phyloP scores from a whole-genome alignment of 2,797 vertebrate species.

The Jordanella pulchra region DNA sequence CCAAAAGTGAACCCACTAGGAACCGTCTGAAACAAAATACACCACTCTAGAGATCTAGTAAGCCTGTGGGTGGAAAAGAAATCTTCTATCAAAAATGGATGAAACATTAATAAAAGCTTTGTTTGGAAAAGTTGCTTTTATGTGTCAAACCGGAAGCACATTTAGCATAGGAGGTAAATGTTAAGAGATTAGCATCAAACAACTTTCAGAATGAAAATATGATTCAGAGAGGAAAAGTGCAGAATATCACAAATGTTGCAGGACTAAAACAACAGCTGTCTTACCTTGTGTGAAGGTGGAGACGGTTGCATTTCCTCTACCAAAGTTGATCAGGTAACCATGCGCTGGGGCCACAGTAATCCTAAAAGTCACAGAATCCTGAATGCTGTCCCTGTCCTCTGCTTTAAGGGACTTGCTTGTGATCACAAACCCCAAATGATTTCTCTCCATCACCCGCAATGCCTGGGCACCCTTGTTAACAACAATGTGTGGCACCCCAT shows the following conservation, averaged over 20 bases:
- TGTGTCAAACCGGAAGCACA: conserved; percentile 19
- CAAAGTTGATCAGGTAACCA: conserved; percentile 90
- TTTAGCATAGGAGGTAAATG: conserved; percentile 41
- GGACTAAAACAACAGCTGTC: conserved; percentile 27
- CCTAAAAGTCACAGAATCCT: conserved; percentile 82
- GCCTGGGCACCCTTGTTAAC: conserved; percentile 91
- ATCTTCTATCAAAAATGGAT: conserved; percentile 56
- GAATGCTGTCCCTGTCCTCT: conserved; percentile 89
- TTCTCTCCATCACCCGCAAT: conserved; percentile 83
- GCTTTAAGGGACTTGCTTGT: conserved; percentile 92
- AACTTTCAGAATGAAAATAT: conserved; percentile 20
- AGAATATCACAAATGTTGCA: conserved; percentile 32
- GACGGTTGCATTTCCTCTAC: conserved; percentile 90
- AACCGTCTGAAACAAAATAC: conserved; percentile 45
- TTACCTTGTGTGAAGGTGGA: conserved; percentile 94
- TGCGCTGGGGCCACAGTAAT: conserved; percentile 84
- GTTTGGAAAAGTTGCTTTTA: conserved; percentile 45
- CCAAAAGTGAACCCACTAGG: conserved; percentile 38
- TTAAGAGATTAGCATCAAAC: conserved; percentile 28
- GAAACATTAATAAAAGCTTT: conserved; percentile 54
- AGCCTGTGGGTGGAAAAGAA: conserved; percentile 52
- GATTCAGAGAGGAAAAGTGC: conserved; percentile 13
- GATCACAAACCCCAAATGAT: conserved; percentile 89
- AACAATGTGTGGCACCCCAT: conserved; percentile 87
- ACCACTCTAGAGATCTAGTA: conserved; percentile 37